phyloP scores from a whole-genome alignment of 2,888 invertebrate species.

The Seira ritae region DNA sequence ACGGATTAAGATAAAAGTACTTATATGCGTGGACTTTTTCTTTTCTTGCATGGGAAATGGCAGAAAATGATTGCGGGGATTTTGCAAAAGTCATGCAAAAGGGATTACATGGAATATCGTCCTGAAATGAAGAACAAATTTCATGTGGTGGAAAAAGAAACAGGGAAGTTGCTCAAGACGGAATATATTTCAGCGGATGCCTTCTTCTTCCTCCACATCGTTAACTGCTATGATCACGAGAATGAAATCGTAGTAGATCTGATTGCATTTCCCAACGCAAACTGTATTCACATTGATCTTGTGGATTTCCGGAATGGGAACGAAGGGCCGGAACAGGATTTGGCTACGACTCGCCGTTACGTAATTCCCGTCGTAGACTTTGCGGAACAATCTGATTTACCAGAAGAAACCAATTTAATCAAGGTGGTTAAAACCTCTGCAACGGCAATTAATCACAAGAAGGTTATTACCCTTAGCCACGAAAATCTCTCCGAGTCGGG shows the following conservation, averaged over 20 bases:
- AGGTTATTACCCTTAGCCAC: slow-evolving; percentile 74
- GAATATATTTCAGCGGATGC: slow-evolving; percentile 76
- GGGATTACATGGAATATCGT: slow-evolving; percentile 75
- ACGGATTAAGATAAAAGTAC: no score
- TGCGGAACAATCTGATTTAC: slow-evolving; percentile 53
- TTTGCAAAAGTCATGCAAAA: slow-evolving; percentile 63
- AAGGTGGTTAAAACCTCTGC: slow-evolving; percentile 73
- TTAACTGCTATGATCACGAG: slow-evolving; percentile 78
- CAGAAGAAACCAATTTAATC: slow-evolving; percentile 60
- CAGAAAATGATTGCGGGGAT: slow-evolving; percentile 59
- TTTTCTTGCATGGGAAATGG: background rate
- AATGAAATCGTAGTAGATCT: slow-evolving; percentile 70
- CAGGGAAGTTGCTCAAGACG: slow-evolving; percentile 75
- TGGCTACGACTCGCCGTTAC: slow-evolving; percentile 58
- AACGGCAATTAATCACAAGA: slow-evolving; percentile 75
- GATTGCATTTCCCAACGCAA: slow-evolving; percentile 65
- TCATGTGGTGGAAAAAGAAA: slow-evolving; percentile 75
- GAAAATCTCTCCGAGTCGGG: slow-evolving; percentile 74
- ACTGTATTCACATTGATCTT: slow-evolving; percentile 64
- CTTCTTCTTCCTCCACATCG: slow-evolving; percentile 78
- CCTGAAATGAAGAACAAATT: slow-evolving; percentile 76
- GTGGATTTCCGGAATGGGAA: slow-evolving; percentile 72
- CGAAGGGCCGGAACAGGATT: slow-evolving; percentile 68
- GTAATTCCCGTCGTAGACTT: slow-evolving; percentile 61
- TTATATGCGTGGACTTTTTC: no score